These are phyloP conservation scores for Phenganax subtilis DNA, from an alignment of 92 coral and sea anemone species.

Conservation along the genomic window DNA sequence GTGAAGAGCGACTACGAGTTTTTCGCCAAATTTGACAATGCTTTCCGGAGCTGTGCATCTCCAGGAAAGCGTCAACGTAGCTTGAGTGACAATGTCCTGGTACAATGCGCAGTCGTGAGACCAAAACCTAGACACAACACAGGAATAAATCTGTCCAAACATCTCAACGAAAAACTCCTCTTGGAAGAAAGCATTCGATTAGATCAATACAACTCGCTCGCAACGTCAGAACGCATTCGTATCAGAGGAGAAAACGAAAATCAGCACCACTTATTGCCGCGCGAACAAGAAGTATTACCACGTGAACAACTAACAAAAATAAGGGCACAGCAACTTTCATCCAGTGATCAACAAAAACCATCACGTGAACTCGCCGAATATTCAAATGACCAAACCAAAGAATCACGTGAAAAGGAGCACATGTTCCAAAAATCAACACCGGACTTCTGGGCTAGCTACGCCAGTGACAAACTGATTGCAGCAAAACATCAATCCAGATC, in stretches of 20 bases:
- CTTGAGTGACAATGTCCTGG: constrained; percentile 9
- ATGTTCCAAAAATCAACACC: neutral
- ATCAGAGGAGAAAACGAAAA: neutral
- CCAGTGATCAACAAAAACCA: neutral
- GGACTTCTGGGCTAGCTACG: constrained; percentile 8
- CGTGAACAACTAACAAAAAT: neutral
- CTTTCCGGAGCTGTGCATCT: neutral
- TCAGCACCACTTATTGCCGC: neutral
- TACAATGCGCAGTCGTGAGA: constrained; percentile 4
- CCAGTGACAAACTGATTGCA: neutral
- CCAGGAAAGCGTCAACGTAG: constrained; percentile 29
- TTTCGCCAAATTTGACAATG: constrained; percentile 19
- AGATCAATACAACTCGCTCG: neutral
- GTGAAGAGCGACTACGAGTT: constrained; percentile 25
- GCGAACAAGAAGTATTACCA: neutral
- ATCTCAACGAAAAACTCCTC: neutral
- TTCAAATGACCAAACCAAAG: neutral
- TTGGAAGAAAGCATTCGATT: neutral
- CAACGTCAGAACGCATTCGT: neutral
- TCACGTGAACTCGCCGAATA: neutral
- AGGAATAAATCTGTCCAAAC: neutral
- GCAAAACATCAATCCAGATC: neutral
- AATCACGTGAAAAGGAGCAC: neutral
- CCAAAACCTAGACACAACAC: neutral
- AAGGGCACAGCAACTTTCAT: neutral